These are phyloP conservation scores for Rhinogobio ventralis DNA, from an alignment of 2,797 vertebrate species.

Conservation along the genomic window DNA sequence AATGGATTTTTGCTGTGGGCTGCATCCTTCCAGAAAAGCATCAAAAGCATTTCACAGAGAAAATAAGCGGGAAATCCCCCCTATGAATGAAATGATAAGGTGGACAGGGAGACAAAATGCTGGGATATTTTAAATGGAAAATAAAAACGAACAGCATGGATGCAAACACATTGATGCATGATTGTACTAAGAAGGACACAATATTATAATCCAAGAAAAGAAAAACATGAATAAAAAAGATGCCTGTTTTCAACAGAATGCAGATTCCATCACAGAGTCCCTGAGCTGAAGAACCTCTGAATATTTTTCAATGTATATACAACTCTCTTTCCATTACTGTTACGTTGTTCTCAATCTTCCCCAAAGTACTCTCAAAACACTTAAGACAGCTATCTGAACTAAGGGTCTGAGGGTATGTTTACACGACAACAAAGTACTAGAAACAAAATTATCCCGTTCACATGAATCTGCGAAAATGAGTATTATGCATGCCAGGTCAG, in stretches of 20 bases:
- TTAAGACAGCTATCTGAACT: background rate
- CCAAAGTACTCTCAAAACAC: background rate
- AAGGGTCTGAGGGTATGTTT: no score
- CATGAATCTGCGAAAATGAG: no score
- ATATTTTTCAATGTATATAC: background rate
- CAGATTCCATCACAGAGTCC: background rate
- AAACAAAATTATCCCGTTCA: no score
- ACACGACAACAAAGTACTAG: no score
- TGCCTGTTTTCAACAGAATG: background rate
- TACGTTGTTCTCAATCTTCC: no score
- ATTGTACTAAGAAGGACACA: background rate
- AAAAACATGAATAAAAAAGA: background rate
- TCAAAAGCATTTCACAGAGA: slow-evolving; percentile 19
- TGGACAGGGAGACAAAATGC: background rate
- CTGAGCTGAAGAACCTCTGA: background rate
- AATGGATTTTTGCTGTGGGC: slow-evolving; percentile 49
- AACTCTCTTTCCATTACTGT: background rate
- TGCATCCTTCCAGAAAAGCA: slow-evolving; percentile 52
- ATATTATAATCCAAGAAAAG: background rate
- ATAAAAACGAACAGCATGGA: background rate
- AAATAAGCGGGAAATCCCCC: slow-evolving; percentile 39
- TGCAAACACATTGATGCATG: background rate
- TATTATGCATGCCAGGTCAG: no score
- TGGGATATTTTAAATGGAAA: slow-evolving; percentile 7
- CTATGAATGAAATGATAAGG: slow-evolving; percentile 35